Evolutionary conservation across 1,140 invertebrate genomes (phyloP).

Genomic region (Diachasma alloeum): DNA sequence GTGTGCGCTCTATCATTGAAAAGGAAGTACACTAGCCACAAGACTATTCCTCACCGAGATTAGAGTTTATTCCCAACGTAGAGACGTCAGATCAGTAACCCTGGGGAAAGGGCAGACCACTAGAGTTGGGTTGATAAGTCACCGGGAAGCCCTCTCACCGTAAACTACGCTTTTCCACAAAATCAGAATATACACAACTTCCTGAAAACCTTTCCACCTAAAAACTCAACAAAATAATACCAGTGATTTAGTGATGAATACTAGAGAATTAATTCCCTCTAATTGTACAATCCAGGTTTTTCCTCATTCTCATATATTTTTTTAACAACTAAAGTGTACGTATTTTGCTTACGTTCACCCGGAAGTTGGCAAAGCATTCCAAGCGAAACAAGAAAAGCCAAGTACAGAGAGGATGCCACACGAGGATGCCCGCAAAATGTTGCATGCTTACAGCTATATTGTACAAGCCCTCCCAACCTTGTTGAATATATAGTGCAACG

Average conservation of each 20-base stretch:
- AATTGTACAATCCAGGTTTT: not conserved
- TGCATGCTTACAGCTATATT: not conserved
- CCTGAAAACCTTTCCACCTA: not conserved
- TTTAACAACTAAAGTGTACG: not conserved
- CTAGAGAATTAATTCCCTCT: not conserved
- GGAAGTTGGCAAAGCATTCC: constrained; percentile 33
- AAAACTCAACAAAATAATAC: not conserved
- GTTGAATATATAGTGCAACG: not conserved
- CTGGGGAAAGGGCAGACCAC: not conserved
- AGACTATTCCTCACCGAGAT: constrained; percentile 5
- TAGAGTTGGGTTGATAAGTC: not conserved
- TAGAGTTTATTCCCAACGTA: not conserved
- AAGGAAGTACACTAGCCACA: not conserved
- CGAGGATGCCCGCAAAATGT: constrained; percentile 6
- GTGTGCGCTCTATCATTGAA: not conserved
- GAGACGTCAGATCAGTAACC: not conserved
- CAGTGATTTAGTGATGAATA: not conserved
- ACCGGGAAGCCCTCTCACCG: not conserved
- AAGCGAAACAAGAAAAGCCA: constrained; percentile 32
- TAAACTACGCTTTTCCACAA: not conserved
- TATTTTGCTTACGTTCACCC: constrained; percentile 4
- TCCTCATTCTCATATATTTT: not conserved
- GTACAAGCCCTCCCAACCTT: not conserved
- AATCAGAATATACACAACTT: not conserved
- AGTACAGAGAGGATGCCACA: not conserved